These are phyloP conservation scores for Leptinotarsa lineolata DNA, from an alignment of 1,140 invertebrate species.

Conservation along the genomic window DNA sequence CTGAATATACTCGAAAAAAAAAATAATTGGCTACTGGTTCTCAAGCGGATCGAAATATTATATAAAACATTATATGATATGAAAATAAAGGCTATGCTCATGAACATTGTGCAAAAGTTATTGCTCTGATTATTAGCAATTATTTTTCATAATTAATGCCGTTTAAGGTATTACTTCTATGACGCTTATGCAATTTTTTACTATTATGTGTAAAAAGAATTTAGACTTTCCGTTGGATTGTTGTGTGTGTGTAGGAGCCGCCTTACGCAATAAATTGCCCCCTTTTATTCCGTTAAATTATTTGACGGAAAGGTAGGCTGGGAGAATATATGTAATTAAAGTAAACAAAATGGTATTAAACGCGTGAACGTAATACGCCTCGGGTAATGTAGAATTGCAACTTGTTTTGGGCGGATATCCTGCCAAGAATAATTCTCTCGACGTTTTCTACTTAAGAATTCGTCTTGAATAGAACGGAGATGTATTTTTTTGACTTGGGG, in stretches of 20 bases:
- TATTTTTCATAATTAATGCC: conserved; percentile 16
- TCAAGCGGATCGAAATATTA: neutral
- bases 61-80: conserved; percentile 20
- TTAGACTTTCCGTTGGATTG: neutral
- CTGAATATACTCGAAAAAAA: too few relatives aligned
- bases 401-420: neutral
- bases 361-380: neutral
- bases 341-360: neutral
- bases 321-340: neutral
- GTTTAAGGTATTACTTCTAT: conserved; percentile 9
- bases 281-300: neutral
- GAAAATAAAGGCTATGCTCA: conserved; percentile 11
- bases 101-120: conserved; percentile 12
- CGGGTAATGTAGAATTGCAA: neutral
- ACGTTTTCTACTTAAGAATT: neutral
- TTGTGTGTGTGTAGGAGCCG: neutral
- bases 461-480: neutral
- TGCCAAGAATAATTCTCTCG: neutral
- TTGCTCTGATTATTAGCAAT: conserved; percentile 22
- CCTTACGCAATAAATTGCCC: neutral
- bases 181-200: conserved; percentile 1
- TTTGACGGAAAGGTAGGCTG: neutral
- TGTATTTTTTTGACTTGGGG: too few relatives aligned
- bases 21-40: too few relatives aligned
- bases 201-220: conserved; percentile 3